A percentile compares a stretch with the other conserved stretches of the same genome.
phyloP scores from a whole-genome alignment of 2,888 invertebrate genomes.

The Balanococcus diminutus region DNA sequence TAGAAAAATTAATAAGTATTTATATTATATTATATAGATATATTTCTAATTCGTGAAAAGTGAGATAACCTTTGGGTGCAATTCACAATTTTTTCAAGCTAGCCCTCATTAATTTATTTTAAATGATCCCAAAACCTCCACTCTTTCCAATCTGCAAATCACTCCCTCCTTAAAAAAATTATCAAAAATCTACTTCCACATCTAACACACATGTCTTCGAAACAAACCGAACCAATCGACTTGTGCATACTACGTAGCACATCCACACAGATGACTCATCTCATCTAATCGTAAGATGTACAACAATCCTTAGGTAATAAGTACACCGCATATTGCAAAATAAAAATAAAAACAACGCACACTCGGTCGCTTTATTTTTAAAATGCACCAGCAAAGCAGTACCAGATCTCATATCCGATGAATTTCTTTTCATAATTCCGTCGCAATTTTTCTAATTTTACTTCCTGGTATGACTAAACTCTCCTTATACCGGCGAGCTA shows the following conservation, averaged over 20 bases:
- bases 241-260: no score
- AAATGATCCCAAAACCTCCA: no score
- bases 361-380: background rate
- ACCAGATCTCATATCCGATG: background rate
- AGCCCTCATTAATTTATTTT: no score
- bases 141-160: no score
- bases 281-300: background rate
- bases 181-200: background rate
- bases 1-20: no score
- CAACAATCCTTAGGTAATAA: background rate
- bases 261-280: background rate
- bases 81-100: no score
- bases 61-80: no score
- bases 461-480: slow-evolving; percentile 24
- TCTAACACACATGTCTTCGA: background rate
- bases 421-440: slow-evolving; percentile 22
- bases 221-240: background rate
- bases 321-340: background rate
- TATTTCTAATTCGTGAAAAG: no score
- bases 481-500: background rate
- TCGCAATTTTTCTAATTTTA: slow-evolving; percentile 5
- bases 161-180: no score
- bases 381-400: background rate
- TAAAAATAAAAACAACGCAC: background rate
- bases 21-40: no score